A percentile compares a stretch with the other conserved stretches of the same genome.
Conservation (phyloP, 2,888 invertebrate species). For the Lymantria dispar region DNA sequence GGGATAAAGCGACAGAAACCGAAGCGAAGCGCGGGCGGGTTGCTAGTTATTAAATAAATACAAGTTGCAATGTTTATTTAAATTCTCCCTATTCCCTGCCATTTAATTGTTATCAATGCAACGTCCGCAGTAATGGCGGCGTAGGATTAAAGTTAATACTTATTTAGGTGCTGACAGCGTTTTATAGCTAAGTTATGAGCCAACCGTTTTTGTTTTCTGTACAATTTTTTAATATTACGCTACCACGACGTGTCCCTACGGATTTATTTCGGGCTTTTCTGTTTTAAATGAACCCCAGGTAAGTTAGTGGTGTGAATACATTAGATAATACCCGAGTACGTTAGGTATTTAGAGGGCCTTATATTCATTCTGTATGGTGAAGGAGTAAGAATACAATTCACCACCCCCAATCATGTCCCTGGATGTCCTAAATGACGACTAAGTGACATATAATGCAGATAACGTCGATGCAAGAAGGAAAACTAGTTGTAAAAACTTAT, state of each 20-base stretch:
- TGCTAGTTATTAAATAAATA: too few relatives aligned
- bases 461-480: too few relatives aligned
- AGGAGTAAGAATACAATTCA: too few relatives aligned
- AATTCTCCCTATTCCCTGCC: slow-evolving; percentile 4
- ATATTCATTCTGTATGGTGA: too few relatives aligned
- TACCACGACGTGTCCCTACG: slow-evolving; percentile 25
- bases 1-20: too few relatives aligned
- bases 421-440: too few relatives aligned
- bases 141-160: slow-evolving; percentile 26
- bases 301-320: slow-evolving; percentile 29
- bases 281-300: slow-evolving; percentile 28
- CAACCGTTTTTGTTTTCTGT: slow-evolving; percentile 39
- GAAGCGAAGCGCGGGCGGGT: too few relatives aligned
- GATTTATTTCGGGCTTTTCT: slow-evolving; percentile 26
- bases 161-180: slow-evolving; percentile 30
- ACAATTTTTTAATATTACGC: slow-evolving; percentile 43
- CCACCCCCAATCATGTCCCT: too few relatives aligned
- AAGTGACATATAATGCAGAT: too few relatives aligned
- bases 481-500: too few relatives aligned
- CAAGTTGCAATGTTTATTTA: slow-evolving; percentile 2
- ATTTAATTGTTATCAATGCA: slow-evolving; percentile 17
- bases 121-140: slow-evolving; percentile 11
- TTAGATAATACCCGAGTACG: slow-evolving; percentile 11
- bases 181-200: slow-evolving; percentile 30
- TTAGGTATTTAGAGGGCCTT: too few relatives aligned